These are phyloP conservation scores for Anniella stebbinsi DNA, from an alignment of 2,797 vertebrate species.

Conservation along the genomic window DNA sequence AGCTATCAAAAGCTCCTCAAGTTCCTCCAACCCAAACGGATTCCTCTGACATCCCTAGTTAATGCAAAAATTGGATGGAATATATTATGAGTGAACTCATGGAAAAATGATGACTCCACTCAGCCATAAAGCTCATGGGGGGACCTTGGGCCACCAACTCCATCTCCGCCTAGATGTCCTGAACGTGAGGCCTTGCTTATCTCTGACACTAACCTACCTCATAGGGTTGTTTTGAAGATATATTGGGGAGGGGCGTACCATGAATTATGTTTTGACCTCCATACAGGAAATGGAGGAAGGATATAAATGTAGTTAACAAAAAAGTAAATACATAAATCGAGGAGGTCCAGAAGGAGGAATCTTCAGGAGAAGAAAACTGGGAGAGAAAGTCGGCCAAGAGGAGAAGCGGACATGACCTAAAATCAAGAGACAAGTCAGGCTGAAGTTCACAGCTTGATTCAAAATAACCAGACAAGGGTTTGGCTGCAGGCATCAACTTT, in stretches of 20 bases:
- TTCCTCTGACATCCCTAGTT: too few relatives aligned
- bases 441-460: not conserved
- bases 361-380: too few relatives aligned
- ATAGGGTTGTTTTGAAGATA: not conserved
- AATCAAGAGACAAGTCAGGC: not conserved
- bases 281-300: not conserved
- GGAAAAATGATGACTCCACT: not conserved
- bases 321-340: not conserved
- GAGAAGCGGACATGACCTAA: not conserved
- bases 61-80: too few relatives aligned
- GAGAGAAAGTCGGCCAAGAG: not conserved
- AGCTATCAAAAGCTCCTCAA: too few relatives aligned
- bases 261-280: not conserved
- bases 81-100: too few relatives aligned
- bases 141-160: not conserved
- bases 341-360: not conserved
- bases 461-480: not conserved
- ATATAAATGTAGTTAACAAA: not conserved
- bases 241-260: not conserved
- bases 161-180: not conserved
- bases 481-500: not conserved
- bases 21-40: too few relatives aligned
- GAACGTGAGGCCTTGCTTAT: too few relatives aligned
- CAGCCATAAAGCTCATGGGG: not conserved
- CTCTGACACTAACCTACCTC: not conserved